These are phyloP conservation scores for Cololabis saira DNA, from an alignment of 2,113 vertebrate genomes.

Conservation along the genomic window DNA sequence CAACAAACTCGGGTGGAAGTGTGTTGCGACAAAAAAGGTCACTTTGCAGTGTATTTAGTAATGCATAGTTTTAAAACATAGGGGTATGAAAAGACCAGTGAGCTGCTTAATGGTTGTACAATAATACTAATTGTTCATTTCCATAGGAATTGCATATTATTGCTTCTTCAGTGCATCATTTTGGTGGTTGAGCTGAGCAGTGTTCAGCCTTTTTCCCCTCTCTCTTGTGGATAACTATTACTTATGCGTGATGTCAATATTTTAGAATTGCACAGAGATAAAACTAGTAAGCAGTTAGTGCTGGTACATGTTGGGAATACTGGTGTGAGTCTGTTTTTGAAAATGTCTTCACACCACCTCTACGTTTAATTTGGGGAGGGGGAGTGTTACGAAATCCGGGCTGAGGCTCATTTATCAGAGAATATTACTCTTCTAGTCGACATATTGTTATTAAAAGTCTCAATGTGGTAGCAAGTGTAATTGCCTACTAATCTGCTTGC, in stretches of 20 bases:
- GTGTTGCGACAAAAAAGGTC: slow-evolving; percentile 54
- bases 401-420: background rate
- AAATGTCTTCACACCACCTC: background rate
- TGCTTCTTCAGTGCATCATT: background rate
- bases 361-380: background rate
- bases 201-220: background rate
- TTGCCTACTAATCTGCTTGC: background rate
- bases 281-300: background rate
- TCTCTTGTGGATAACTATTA: too few species aligned
- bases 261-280: background rate
- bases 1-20: slow-evolving; percentile 57
- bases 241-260: background rate
- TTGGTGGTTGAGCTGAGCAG: background rate
- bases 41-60: background rate
- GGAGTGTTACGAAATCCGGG: too few species aligned
- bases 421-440: slow-evolving; percentile 12
- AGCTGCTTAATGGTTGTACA: background rate
- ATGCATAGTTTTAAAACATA: background rate
- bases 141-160: background rate
- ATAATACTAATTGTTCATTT: background rate
- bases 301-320: background rate
- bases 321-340: background rate
- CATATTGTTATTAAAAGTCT: slow-evolving; percentile 14
- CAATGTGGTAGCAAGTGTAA: background rate
- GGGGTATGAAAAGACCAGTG: background rate